Percentiles rank a stretch among this genome's conserved stretches.
Conservation (phyloP, 2,113 vertebrate genomes). For the Arenaria interpres region DNA sequence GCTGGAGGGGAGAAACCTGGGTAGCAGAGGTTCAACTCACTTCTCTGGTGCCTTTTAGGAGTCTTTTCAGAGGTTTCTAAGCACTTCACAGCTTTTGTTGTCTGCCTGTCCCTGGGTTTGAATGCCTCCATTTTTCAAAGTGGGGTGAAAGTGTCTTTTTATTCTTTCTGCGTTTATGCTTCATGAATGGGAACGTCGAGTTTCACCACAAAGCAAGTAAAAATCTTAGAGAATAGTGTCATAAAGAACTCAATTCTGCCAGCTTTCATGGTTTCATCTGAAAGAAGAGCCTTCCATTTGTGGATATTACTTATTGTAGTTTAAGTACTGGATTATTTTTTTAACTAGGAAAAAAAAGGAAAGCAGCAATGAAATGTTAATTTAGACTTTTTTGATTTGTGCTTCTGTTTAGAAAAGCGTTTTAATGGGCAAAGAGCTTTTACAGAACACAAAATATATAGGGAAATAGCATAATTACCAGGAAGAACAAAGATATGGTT, state of each 20-base stretch:
- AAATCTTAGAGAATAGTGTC: neutral
- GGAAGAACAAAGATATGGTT: conserved; percentile 18
- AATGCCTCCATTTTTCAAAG: conserved; percentile 6
- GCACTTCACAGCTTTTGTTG: neutral
- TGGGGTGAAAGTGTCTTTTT: neutral
- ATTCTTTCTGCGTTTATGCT: neutral
- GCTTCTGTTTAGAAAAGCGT: conserved; percentile 22
- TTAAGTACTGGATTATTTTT: neutral
- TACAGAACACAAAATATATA: conserved; percentile 29
- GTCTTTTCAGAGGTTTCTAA: conserved; percentile 24
- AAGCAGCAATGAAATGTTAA: neutral
- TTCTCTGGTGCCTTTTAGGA: neutral
- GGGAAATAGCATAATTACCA: conserved; percentile 31
- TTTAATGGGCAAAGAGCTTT: conserved; percentile 14
- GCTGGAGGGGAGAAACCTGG: conserved; percentile 1
- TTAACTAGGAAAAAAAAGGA: neutral
- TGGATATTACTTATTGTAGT: neutral
- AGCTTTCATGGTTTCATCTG: neutral
- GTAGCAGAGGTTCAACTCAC: neutral
- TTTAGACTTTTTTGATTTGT: neutral
- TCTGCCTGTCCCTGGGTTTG: neutral
- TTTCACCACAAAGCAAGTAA: neutral
- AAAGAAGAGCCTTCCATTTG: neutral
- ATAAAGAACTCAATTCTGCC: neutral
- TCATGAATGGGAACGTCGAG: rapidly evolving